Base-by-base conservation (phyloP, 2,888 invertebrate species). In the Azorinus chamasolen region DNA sequence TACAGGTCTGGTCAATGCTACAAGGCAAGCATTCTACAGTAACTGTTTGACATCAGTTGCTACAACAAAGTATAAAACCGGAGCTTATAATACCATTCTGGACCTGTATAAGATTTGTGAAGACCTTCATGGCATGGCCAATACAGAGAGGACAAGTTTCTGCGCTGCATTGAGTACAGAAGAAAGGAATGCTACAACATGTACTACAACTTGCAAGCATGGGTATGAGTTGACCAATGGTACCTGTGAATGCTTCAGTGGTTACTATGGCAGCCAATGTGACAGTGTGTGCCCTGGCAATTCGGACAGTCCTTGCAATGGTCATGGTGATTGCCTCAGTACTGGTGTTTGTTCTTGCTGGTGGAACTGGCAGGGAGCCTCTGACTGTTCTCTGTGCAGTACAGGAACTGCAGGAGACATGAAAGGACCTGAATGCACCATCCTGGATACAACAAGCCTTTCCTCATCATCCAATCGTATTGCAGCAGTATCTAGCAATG, bases 331-430 rank as follows among this genome's bases (percentile, higher is more conserved):
- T 5, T 88, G 88, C 48, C 39, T 51, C 18, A 18, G 50, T 8
- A 48, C 71, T 50, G 87, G 85, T 16, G 64, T 61, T 10, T 88
- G 88, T 69, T 51, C 46, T 10, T 88, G 88, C 53, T 73, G 71
- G 46, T 84, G 82, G 75, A 86, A 87, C 75, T 88, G 88, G 88
- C 45, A 66, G 45, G 86, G 85, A 25, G 69, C 63, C 2, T 10
- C 54, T 8, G 57, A 74, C 25, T 88, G 88, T 62, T 69, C 59
- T 10, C 20, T 43, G 3, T 88, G 88, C 58, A 66, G 63, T 32
- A 32, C 32, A 32, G 32, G 32, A 6, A 32, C 32, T 4, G 32
- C 54, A 6, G 82, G 83, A 2, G 50, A 16, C 18, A 63, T 69
- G 84, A 74, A 58, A 63, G 87, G 79, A 51, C 72, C 61, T 24